Base-by-base conservation (phyloP, 2,797 vertebrate species). In the Poecilia wingei region DNA sequence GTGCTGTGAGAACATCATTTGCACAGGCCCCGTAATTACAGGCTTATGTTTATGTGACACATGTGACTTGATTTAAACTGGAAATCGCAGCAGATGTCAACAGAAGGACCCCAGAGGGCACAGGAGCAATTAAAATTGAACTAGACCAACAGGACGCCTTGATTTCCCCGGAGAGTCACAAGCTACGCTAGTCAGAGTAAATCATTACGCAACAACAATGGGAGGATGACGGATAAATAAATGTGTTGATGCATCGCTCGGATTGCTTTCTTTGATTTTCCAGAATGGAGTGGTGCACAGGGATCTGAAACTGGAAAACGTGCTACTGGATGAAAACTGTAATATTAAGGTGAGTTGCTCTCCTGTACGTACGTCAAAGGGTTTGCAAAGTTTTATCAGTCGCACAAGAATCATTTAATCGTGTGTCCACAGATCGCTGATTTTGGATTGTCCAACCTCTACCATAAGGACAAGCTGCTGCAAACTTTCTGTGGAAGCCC, bases 241-340 rank as follows among this genome's bases (percentile, higher is more conserved):
- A 87, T 71, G 45, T 68, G 79, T 83, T 14, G 51, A 79, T 80
- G 6, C 70, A 73, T 83, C 47, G 66, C 28, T 84, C 25, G 76
- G 76, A 61, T 76, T 85, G 66, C 55, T 68, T 64, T 55, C 73
- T 0, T 57, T 84, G 74, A 73, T 0, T 96, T 53, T 96, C 81
- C 95, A 99, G 98, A 99, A 98, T 0, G 97, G 98, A 69, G 98
- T 99, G 91, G 98, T 99, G 90, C 98, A 99, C 94, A 96, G 98
- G 91, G 98, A 99, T 93, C 93, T 99, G 94, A 99, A 99, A 96
- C 95, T 99, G 97, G 98, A 99, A 97, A 99, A 99, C 82, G 98
- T 99, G 94, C 97, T 99, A 95, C 98, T 99, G 84, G 98, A 99
- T 96, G 98, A 99, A 95, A 99, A 97, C 96, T 97, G 97, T 96